These are phyloP conservation scores for Alethe diademata DNA, from an alignment of 2,113 vertebrate species.

Conservation along the genomic window DNA sequence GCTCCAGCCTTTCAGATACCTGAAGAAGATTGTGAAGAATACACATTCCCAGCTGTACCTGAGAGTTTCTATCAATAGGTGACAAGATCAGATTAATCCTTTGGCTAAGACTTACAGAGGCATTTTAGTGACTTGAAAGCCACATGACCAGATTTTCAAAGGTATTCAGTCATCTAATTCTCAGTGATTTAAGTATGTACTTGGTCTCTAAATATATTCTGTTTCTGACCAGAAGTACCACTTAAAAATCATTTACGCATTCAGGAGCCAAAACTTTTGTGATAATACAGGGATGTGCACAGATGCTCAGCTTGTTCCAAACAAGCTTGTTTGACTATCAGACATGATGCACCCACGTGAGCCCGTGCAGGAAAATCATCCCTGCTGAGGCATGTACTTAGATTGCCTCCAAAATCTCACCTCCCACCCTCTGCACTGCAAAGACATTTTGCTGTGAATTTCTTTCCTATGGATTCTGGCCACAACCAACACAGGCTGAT, in stretches of 20 bases:
- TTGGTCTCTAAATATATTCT: not conserved
- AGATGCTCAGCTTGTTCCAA: not conserved
- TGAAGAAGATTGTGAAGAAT: not conserved
- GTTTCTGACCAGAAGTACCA: not conserved
- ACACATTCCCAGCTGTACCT: not conserved
- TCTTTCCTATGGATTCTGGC: not conserved
- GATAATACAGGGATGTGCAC: not conserved
- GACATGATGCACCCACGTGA: not conserved
- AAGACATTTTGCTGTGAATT: not conserved
- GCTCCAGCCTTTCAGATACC: not conserved
- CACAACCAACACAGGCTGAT: not conserved
- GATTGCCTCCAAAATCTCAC: not conserved
- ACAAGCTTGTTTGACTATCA: not conserved
- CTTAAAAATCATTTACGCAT: not conserved
- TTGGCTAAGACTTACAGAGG: not conserved
- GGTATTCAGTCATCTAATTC: not conserved
- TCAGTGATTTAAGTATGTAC: not conserved
- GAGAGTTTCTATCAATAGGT: not conserved
- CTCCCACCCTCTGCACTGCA: not conserved
- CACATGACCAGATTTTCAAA: not conserved
- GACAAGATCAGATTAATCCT: slow-evolving; percentile 2
- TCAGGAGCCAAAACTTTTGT: not conserved
- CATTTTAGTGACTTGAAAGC: not conserved
- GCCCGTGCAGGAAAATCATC: not conserved
- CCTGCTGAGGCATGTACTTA: not conserved